Percentiles rank a stretch among this genome's conserved stretches.
These are phyloP conservation scores for Lagorchestes hirsutus DNA, from an alignment of 2,797 vertebrate species.

Conservation along the genomic window DNA sequence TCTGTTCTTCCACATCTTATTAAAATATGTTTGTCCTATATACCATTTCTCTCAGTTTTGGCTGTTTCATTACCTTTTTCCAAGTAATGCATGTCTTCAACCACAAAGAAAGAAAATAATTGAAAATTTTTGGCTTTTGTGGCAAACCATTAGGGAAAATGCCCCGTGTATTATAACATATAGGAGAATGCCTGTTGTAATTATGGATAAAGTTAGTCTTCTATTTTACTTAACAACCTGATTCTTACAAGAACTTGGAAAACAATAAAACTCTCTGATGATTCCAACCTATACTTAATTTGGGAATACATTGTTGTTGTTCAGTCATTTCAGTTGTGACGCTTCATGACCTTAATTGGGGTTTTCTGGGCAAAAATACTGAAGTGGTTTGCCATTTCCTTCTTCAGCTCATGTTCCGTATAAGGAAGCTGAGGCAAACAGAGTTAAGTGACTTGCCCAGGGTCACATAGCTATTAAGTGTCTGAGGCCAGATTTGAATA, in stretches of 20 bases:
- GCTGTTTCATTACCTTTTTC: not conserved
- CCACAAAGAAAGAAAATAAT: not conserved
- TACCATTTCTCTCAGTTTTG: not conserved
- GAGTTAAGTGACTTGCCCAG: no score
- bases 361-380: not conserved
- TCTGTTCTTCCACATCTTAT: not conserved
- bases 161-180: not conserved
- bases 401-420: not conserved
- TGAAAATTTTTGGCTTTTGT: not conserved
- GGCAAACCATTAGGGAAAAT: not conserved
- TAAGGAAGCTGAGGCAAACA: not conserved
- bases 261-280: not conserved
- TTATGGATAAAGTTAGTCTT: not conserved
- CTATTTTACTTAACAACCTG: not conserved
- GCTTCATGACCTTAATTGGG: not conserved
- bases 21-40: not conserved
- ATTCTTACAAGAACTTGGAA: not conserved
- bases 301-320: not conserved
- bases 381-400: not conserved
- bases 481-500: no score
- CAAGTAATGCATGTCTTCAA: not conserved
- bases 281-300: not conserved
- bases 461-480: no score
- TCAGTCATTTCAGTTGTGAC: not conserved
- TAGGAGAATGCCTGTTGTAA: not conserved